phyloP scores from a whole-genome alignment of 1,140 invertebrate genomes.

The Neodiprion lecontei region DNA sequence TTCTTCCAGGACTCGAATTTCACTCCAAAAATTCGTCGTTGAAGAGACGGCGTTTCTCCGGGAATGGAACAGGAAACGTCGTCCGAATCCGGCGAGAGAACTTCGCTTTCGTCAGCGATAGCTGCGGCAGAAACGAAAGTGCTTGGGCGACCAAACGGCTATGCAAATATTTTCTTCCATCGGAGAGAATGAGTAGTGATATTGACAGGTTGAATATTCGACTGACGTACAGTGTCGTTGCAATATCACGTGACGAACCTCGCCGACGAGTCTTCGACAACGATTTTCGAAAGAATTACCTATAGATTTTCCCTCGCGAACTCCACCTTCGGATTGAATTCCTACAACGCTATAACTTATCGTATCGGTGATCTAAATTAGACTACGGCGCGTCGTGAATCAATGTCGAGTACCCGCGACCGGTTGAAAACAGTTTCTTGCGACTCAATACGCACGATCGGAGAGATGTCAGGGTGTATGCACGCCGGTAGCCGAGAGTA shows the following conservation, averaged over 20 bases:
- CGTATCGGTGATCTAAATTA: neutral
- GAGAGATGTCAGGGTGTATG: neutral
- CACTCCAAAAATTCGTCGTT: slow-evolving; percentile 5
- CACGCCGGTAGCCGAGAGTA: too few relatives aligned
- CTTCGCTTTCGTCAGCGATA: slow-evolving; percentile 34
- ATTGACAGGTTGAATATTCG: too few relatives aligned
- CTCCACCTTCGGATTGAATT: neutral
- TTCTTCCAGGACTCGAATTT: too few relatives aligned
- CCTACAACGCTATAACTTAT: neutral
- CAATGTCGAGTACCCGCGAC: neutral
- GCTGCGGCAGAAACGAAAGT: slow-evolving; percentile 33
- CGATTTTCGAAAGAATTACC: neutral
- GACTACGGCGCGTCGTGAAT: neutral
- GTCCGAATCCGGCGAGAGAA: slow-evolving; percentile 34
- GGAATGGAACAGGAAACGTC: slow-evolving; percentile 34
- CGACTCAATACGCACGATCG: neutral
- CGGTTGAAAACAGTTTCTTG: neutral
- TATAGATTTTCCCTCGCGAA: neutral
- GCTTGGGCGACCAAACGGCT: slow-evolving; percentile 8
- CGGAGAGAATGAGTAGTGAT: too few relatives aligned
- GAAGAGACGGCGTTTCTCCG: neutral
- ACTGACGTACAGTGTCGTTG: too few relatives aligned
- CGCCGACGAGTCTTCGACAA: neutral
- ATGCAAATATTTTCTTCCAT: too few relatives aligned
- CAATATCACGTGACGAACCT: slow-evolving; percentile 9